These are phyloP conservation scores for Paramuricea clavata DNA, from an alignment of 92 coral and sea anemone species.

Conservation along the genomic window DNA sequence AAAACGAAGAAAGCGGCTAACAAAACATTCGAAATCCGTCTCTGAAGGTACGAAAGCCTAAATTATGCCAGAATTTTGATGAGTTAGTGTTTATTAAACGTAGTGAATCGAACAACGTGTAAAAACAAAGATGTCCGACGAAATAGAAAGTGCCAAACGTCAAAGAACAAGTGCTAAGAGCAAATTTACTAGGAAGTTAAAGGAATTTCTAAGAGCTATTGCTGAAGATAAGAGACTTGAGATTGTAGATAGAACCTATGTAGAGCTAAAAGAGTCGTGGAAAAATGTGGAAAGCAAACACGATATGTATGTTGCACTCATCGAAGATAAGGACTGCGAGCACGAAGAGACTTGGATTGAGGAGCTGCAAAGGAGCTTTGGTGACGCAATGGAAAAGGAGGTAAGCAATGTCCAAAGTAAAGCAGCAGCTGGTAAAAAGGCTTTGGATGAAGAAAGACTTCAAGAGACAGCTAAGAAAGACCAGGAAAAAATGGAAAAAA, in stretches of 20 bases:
- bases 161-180: conserved; percentile 28
- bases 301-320: conserved; percentile 22
- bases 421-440: conserved; percentile 43
- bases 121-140: not conserved
- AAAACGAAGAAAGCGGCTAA: no score
- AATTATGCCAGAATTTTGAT: no score
- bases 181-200: conserved; percentile 34
- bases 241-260: conserved; percentile 22
- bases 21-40: no score
- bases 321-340: conserved; percentile 1
- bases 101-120: no score
- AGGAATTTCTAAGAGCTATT: conserved; percentile 27
- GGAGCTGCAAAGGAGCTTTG: no score
- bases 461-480: not conserved
- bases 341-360: conserved; percentile 23
- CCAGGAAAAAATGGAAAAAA: not conserved
- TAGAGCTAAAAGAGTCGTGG: conserved; percentile 30
- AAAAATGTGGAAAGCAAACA: conserved; percentile 25
- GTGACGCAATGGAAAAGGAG: no score
- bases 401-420: conserved; percentile 35
- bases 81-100: no score
- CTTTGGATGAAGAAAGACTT: conserved; percentile 27
- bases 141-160: conserved; percentile 1
- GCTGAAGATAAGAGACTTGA: conserved; percentile 28
- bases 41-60: no score